Evolutionary conservation across 2,888 invertebrate genomes (phyloP).

Genomic region (Apotomis turbidana): DNA sequence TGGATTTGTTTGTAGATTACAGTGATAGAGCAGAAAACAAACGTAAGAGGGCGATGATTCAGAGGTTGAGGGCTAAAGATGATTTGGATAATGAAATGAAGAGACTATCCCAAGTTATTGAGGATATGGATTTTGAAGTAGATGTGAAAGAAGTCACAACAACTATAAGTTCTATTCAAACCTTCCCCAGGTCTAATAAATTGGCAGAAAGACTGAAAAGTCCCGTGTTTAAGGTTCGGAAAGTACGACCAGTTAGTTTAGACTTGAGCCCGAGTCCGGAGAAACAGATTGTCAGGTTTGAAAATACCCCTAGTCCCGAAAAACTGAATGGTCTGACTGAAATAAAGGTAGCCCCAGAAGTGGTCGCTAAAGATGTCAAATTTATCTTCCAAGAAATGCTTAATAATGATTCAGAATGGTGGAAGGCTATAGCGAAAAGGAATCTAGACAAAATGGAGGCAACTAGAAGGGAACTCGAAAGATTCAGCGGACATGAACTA

Average conservation of each 20-base stretch:
- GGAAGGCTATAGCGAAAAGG: slow-evolving; percentile 76
- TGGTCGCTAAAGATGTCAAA: slow-evolving; percentile 56
- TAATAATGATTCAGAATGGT: slow-evolving; percentile 78
- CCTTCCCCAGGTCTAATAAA: slow-evolving; percentile 28
- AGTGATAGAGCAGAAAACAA: slow-evolving; percentile 62
- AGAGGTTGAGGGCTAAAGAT: slow-evolving; percentile 62
- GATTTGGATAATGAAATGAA: slow-evolving; percentile 79
- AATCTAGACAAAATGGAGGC: slow-evolving; percentile 79
- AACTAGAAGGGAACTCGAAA: slow-evolving; percentile 71
- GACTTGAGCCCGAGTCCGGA: neutral
- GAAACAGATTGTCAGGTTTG: slow-evolving; percentile 47
- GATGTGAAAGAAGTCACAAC: slow-evolving; percentile 53
- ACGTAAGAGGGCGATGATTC: slow-evolving; percentile 60
- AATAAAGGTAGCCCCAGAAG: slow-evolving; percentile 58
- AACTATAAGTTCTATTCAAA: slow-evolving; percentile 50
- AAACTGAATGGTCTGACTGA: slow-evolving; percentile 62
- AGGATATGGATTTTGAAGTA: slow-evolving; percentile 68
- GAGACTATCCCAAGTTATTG: slow-evolving; percentile 73
- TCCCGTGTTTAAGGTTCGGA: slow-evolving; percentile 72
- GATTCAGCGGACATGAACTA: slow-evolving; percentile 76
- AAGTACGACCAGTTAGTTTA: slow-evolving; percentile 67
- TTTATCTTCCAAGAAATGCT: slow-evolving; percentile 76
- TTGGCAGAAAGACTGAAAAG: slow-evolving; percentile 55
- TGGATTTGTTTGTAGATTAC: slow-evolving; percentile 66
- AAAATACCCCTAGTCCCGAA: slow-evolving; percentile 52